Evolutionary conservation across 2,797 vertebrate genomes (phyloP).

Genomic region (Gymnocypris eckloni): DNA sequence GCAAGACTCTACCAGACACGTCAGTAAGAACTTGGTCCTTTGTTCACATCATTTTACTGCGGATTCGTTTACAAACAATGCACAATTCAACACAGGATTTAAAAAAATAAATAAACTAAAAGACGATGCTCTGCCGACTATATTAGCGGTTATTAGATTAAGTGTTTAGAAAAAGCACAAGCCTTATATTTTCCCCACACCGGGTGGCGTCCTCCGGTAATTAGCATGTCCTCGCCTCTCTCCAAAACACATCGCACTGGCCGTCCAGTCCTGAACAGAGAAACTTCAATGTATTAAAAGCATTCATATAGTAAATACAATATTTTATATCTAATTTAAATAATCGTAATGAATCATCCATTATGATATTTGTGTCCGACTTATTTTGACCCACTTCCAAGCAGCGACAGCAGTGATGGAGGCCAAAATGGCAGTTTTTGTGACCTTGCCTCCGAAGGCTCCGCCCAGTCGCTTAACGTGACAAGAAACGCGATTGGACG

Average conservation of each 20-base stretch:
- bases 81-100: no score
- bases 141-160: background rate
- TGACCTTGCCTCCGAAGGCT: slow-evolving; percentile 90
- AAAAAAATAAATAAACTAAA: no score
- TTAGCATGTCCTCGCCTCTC: slow-evolving; percentile 89
- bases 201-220: slow-evolving; percentile 87
- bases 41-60: no score
- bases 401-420: slow-evolving; percentile 85
- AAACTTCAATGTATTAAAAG: background rate
- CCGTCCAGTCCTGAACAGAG: slow-evolving; percentile 75
- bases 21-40: no score
- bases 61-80: no score
- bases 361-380: background rate
- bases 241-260: slow-evolving; percentile 86
- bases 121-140: no score
- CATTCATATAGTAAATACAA: background rate
- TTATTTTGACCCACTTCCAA: slow-evolving; percentile 81
- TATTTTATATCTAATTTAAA: background rate
- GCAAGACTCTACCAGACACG: no score
- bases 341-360: background rate
- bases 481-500: slow-evolving; percentile 87
- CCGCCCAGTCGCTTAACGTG: slow-evolving; percentile 89
- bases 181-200: slow-evolving; percentile 89
- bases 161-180: slow-evolving; percentile 49
- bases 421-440: slow-evolving; percentile 78